These are phyloP conservation scores for Sardinella longiceps DNA, from an alignment of 2,797 vertebrate species.

Conservation along the genomic window DNA sequence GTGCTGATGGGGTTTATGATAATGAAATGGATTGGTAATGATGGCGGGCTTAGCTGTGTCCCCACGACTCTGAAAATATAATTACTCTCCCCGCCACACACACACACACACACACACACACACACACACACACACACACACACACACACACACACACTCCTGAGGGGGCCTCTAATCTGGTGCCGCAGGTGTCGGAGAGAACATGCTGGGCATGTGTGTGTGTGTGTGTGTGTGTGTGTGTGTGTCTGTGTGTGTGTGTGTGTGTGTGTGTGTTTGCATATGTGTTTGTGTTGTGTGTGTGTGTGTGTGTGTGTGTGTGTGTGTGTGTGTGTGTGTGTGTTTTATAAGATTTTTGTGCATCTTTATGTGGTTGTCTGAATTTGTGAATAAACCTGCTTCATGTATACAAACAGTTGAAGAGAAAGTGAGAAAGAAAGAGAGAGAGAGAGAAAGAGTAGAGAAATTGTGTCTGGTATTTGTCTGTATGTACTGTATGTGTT, in stretches of 20 bases:
- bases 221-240: not conserved
- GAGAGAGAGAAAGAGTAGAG: no score
- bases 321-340: not conserved
- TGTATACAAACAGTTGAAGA: no score
- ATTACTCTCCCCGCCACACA: not conserved
- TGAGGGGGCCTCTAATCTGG: constrained; percentile 13
- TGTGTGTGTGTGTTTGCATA: not conserved
- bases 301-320: not conserved
- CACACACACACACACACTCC: not conserved
- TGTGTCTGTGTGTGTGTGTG: constrained; percentile 21
- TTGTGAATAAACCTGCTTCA: no score
- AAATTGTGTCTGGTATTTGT: no score
- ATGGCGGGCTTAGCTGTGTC: not conserved
- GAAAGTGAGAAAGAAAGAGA: no score
- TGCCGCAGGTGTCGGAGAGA: constrained; percentile 9
- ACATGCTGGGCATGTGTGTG: not conserved
- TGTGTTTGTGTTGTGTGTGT: constrained; percentile 8
- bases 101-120: no score
- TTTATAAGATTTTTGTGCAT: no score
- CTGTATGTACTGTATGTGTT: no score
- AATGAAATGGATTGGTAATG: constrained; percentile 13
- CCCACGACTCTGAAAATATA: constrained; percentile 1
- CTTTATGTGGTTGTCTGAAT: no score
- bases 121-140: no score
- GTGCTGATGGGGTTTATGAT: constrained; percentile 8